These are phyloP conservation scores for Listronotus oregonensis DNA, from an alignment of 1,140 invertebrate species.

Conservation along the genomic window DNA sequence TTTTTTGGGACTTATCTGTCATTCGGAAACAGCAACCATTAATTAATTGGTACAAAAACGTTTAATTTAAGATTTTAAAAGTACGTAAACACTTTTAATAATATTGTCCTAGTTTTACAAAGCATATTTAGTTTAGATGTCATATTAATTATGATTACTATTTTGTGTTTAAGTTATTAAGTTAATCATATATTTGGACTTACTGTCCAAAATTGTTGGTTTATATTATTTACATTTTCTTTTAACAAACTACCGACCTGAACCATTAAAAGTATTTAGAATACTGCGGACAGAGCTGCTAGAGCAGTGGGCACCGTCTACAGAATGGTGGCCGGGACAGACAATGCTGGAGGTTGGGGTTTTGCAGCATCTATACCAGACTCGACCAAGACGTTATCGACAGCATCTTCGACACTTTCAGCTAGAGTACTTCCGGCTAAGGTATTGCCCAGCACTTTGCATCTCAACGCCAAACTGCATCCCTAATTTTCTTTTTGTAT, in stretches of 20 bases:
- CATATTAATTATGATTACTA: too few species aligned
- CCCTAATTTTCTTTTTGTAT: slow-evolving; percentile 6
- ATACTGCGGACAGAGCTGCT: slow-evolving; percentile 75
- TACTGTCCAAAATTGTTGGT: too few species aligned
- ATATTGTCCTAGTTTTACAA: too few species aligned
- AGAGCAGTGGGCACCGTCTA: slow-evolving; percentile 76
- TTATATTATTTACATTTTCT: too few species aligned
- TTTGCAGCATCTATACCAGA: slow-evolving; percentile 61
- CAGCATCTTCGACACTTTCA: slow-evolving; percentile 43
- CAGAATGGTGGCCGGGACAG: slow-evolving; percentile 76
- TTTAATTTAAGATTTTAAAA: too few species aligned
- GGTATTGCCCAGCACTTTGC: slow-evolving; percentile 54
- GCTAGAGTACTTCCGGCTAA: slow-evolving; percentile 46
- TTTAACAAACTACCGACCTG: slow-evolving; percentile 18
- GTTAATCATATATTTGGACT: too few species aligned
- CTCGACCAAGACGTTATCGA: slow-evolving; percentile 55
- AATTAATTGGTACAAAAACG: too few species aligned
- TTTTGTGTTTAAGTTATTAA: too few species aligned
- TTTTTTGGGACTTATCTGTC: too few species aligned
- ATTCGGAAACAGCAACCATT: too few species aligned
- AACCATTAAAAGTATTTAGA: slow-evolving; percentile 58
- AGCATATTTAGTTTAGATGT: too few species aligned
- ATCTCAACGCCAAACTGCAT: slow-evolving; percentile 33
- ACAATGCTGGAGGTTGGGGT: slow-evolving; percentile 71
- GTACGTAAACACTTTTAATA: too few species aligned